These are phyloP conservation scores for Monochamus alternatus DNA, from an alignment of 2,888 invertebrate species.

Conservation along the genomic window DNA sequence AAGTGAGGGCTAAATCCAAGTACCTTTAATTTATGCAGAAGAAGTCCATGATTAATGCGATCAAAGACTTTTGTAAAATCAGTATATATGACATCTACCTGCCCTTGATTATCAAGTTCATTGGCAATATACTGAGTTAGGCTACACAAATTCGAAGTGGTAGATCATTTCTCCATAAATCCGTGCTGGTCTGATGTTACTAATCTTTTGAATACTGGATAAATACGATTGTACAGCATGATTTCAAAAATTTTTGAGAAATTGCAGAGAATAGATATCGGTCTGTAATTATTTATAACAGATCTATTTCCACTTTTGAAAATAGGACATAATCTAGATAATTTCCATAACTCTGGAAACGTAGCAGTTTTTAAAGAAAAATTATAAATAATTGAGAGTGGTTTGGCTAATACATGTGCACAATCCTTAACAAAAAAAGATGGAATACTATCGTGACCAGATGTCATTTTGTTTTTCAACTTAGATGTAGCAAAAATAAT, in stretches of 20 bases:
- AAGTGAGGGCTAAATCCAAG: neutral
- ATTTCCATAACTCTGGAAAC: slow-evolving; percentile 9
- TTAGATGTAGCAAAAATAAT: neutral
- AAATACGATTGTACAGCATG: neutral
- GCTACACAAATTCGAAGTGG: neutral
- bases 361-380: neutral
- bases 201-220: neutral
- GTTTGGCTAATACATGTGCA: slow-evolving; percentile 1
- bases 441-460: slow-evolving; percentile 13
- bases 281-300: no score
- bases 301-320: slow-evolving; percentile 11
- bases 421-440: slow-evolving; percentile 16
- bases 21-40: slow-evolving; percentile 5
- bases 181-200: neutral
- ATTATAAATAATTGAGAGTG: neutral
- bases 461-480: slow-evolving; percentile 62
- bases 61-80: neutral
- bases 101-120: neutral
- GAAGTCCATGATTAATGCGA: neutral
- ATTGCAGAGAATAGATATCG: no score
- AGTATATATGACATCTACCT: neutral
- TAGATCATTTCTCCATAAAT: neutral
- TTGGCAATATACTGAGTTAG: neutral
- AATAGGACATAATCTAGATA: slow-evolving; percentile 18
- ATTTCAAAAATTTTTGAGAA: neutral